phyloP scores from a whole-genome alignment of 2,888 invertebrate species.

The Rhogogaster chlorosoma region DNA sequence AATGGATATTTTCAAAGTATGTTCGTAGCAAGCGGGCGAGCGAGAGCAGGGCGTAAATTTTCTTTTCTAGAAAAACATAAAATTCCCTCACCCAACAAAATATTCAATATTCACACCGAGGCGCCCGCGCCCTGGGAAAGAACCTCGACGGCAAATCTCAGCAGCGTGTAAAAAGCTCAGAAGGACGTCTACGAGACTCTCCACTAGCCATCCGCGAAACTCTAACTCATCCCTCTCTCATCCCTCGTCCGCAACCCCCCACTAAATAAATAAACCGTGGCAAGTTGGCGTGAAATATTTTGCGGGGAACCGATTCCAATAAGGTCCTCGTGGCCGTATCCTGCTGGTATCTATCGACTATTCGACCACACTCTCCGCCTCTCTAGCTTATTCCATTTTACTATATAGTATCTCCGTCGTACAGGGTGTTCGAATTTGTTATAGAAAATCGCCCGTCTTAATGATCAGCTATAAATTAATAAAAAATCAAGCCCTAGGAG shows the following conservation, averaged over 20 bases:
- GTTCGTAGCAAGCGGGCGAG: background rate
- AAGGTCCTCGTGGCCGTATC: slow-evolving; percentile 38
- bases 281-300: slow-evolving; percentile 50
- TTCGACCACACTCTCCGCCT: slow-evolving; percentile 19
- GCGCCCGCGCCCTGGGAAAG: background rate
- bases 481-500: background rate
- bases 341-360: slow-evolving; percentile 39
- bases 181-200: slow-evolving; percentile 10
- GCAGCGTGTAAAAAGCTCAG: background rate
- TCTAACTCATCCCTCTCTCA: background rate
- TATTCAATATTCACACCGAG: slow-evolving; percentile 36
- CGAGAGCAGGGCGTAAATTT: slow-evolving; percentile 10
- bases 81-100: background rate
- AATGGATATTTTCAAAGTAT: background rate
- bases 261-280: slow-evolving; percentile 44
- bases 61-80: slow-evolving; percentile 15
- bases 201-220: background rate
- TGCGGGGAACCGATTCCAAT: slow-evolving; percentile 45
- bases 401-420: background rate
- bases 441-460: background rate
- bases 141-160: slow-evolving; percentile 18
- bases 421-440: slow-evolving; percentile 19
- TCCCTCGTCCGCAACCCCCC: background rate
- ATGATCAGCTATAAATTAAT: background rate
- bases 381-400: slow-evolving; percentile 5